Conservation (phyloP, 2,113 vertebrate species). For the Hypomesus transpacificus region DNA sequence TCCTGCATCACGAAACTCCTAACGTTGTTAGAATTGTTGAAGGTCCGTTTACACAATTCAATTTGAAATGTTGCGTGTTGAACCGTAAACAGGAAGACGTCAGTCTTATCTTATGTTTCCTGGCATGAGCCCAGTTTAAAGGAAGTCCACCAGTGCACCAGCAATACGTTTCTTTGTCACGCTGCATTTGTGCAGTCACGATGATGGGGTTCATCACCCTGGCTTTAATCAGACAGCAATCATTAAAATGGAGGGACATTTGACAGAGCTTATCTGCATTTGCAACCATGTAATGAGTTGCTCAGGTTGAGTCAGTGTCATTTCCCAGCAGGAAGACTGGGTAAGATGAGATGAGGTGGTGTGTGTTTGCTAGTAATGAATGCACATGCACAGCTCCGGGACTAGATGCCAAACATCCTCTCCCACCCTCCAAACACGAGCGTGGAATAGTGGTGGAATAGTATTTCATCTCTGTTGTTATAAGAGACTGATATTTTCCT, state of each 20-base stretch:
- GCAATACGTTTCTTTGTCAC: background rate
- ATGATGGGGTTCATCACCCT: background rate
- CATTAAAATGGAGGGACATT: background rate
- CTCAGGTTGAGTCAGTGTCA: background rate
- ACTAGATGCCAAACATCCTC: background rate
- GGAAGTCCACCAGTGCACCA: no score
- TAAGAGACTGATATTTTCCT: background rate
- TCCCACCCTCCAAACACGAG: background rate
- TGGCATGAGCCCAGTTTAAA: no score
- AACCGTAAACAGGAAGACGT: background rate
- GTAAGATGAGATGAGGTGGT: background rate
- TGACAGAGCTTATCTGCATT: background rate
- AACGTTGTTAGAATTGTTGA: background rate
- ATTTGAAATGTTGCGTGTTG: background rate
- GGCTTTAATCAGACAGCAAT: background rate
- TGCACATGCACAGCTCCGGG: background rate
- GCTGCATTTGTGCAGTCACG: background rate
- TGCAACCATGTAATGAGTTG: background rate
- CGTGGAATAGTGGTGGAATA: background rate
- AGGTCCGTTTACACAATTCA: background rate
- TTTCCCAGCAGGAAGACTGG: background rate
- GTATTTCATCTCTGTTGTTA: background rate
- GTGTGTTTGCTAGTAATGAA: background rate
- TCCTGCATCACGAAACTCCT: background rate
- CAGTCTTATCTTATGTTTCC: no score